Conservation (phyloP, 2,113 vertebrate species). For the Coptodon rendalli region DNA sequence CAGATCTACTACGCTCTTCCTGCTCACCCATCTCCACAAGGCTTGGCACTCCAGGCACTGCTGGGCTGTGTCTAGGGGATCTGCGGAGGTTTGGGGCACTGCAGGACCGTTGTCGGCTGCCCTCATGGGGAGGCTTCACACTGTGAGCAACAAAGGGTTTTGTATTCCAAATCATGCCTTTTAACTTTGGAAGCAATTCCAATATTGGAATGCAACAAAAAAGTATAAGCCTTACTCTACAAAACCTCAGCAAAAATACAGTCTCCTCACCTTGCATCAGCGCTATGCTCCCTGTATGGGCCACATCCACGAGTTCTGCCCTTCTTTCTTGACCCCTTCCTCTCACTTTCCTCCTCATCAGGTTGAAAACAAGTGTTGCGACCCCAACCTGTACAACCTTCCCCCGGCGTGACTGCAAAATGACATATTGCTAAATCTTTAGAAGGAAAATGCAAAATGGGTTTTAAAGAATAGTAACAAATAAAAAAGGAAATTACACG, state of each 20-base stretch:
- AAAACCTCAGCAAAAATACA: background rate
- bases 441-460: background rate
- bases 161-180: background rate
- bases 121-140: conserved; percentile 81
- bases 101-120: conserved; percentile 88
- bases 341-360: conserved; percentile 83
- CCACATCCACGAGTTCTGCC: conserved; percentile 80
- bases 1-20: background rate
- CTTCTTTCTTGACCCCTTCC: conserved; percentile 86
- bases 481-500: background rate
- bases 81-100: conserved; percentile 91
- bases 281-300: conserved; percentile 76
- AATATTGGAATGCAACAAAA: background rate
- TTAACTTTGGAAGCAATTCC: background rate
- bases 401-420: conserved; percentile 83
- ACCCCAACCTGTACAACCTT: conserved; percentile 80
- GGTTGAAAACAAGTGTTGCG: conserved; percentile 74
- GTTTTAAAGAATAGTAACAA: background rate
- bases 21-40: conserved; percentile 87
- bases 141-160: conserved; percentile 49
- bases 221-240: background rate
- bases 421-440: background rate
- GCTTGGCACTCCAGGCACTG: conserved; percentile 87
- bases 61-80: conserved; percentile 81
- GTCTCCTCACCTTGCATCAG: conserved; percentile 80